These are phyloP conservation scores for Crambe crambe DNA, from an alignment of 37 sponge, comb jelly and placozoan genomes.

Conservation along the genomic window DNA sequence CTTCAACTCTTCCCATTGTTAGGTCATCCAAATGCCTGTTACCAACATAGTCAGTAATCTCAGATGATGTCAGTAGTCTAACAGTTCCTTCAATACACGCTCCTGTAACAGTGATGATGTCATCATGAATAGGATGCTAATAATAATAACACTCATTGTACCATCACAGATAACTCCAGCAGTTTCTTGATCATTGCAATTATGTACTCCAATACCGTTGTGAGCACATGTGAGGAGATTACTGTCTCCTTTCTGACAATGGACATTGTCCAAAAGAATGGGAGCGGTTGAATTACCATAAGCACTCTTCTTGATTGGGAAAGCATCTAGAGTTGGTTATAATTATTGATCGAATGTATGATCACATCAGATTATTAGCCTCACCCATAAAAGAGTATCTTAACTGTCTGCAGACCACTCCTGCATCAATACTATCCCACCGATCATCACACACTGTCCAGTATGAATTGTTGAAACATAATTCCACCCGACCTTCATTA, in stretches of 20 bases:
- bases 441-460: not conserved
- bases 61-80: constrained; percentile 5
- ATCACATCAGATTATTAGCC: not conserved
- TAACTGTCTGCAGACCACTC: constrained; percentile 14
- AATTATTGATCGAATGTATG: not conserved
- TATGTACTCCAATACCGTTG: not conserved
- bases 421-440: constrained; percentile 2
- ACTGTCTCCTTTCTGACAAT: not conserved
- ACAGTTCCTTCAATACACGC: constrained; percentile 26
- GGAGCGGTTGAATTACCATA: not conserved
- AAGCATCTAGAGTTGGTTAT: not conserved
- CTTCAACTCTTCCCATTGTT: not conserved
- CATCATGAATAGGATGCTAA: not conserved
- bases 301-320: not conserved
- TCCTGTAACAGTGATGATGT: too few relatives aligned
- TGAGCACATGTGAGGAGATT: not conserved
- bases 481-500: constrained; percentile 17
- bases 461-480: constrained; percentile 9
- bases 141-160: too few relatives aligned
- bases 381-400: not conserved
- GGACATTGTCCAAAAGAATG: constrained; percentile 9
- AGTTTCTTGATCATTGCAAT: not conserved
- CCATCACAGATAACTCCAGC: constrained; percentile 16
- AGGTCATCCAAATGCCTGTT: not conserved
- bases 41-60: not conserved